phyloP scores from a whole-genome alignment of 1,140 invertebrate genomes.

The Centruroides sculpturatus region DNA sequence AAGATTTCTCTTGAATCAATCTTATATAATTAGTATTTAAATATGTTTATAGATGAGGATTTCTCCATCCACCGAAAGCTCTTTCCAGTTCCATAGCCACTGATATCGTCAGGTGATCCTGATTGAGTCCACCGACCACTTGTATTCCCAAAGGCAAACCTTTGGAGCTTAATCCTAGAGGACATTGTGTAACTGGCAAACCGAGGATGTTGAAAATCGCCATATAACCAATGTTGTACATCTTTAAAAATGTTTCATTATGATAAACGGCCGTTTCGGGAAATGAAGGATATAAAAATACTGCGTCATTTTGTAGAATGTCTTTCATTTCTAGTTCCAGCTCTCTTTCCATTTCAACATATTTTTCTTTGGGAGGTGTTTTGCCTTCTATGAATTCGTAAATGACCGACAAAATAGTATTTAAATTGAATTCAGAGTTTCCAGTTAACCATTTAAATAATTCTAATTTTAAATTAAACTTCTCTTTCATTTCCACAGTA shows the following conservation, averaged over 20 bases:
- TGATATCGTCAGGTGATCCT: conserved; percentile 67
- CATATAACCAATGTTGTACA: conserved; percentile 80
- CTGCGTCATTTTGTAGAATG: conserved; percentile 47
- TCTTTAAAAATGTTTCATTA: conserved; percentile 56
- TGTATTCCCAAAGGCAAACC: conserved; percentile 68
- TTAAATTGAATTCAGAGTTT: no score
- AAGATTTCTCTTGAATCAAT: no score
- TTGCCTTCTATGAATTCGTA: no score
- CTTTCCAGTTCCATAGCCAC: conserved; percentile 66
- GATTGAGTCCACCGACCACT: conserved; percentile 55
- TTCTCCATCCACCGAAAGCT: conserved; percentile 62
- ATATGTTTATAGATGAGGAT: conserved; percentile 15
- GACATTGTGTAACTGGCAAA: conserved; percentile 68
- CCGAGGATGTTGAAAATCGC: conserved; percentile 73
- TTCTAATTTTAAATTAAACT: no score
- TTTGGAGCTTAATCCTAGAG: conserved; percentile 67
- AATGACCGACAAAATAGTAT: no score
- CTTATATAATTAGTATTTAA: no score
- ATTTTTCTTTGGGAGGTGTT: no score
- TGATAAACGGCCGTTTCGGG: conserved; percentile 73
- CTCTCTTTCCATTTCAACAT: conserved; percentile 21
- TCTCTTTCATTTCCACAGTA: no score
- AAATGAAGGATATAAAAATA: conserved; percentile 70
- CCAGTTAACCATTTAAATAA: no score
- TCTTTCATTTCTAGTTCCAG: conserved; percentile 24